A percentile compares a stretch with the other conserved stretches of the same genome.
Conservation (phyloP, 2,888 invertebrate species). For the Cantharis rustica region DNA sequence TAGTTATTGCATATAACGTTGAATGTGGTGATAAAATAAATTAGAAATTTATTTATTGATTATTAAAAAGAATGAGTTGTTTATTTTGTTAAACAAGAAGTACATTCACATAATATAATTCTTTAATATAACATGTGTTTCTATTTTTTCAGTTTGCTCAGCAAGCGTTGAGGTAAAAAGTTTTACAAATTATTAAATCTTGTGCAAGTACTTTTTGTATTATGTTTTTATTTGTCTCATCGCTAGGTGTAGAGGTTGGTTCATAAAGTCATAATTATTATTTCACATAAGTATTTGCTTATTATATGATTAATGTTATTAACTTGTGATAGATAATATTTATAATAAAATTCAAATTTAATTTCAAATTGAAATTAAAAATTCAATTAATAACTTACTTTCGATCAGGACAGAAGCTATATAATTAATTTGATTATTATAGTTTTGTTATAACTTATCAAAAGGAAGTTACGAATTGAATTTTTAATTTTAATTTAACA, state of each 20-base stretch:
- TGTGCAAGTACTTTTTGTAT: neutral
- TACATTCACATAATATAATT: neutral
- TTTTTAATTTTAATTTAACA: no score
- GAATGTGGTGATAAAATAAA: neutral
- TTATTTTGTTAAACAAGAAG: neutral
- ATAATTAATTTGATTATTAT: no score
- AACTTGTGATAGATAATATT: no score
- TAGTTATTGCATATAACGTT: neutral
- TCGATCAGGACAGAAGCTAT: no score
- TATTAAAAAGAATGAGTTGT: neutral
- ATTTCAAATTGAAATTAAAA: no score
- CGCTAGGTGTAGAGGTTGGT: neutral
- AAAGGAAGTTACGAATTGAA: no score
- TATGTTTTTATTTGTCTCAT: neutral
- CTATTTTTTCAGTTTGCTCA: neutral
- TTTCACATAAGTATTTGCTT: neutral
- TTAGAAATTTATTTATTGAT: neutral
- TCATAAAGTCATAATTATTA: neutral
- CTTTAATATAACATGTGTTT: neutral
- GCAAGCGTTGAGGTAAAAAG: neutral
- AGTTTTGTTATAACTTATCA: no score
- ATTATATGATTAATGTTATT: no score
- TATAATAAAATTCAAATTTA: no score
- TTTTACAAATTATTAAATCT: neutral
- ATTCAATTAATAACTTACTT: no score